Percentiles rank a stretch among this genome's conserved stretches.
These are phyloP conservation scores for Ataeniobius toweri DNA, from an alignment of 2,797 vertebrate species.

Conservation along the genomic window DNA sequence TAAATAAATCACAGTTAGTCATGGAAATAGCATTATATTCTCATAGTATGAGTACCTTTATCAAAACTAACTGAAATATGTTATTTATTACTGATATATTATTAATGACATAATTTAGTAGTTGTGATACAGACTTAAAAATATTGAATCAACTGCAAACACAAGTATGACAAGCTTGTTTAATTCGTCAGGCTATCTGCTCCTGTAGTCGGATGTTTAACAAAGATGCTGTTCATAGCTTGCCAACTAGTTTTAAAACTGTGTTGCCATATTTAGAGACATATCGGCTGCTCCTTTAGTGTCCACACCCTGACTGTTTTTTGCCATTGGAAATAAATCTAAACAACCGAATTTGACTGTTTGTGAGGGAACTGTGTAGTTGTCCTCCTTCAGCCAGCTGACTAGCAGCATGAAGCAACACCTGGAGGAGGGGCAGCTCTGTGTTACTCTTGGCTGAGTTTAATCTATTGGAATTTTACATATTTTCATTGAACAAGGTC, in stretches of 20 bases:
- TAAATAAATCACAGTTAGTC: too few species aligned
- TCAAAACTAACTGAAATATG: background rate
- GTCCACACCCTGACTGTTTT: background rate
- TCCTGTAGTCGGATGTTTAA: background rate
- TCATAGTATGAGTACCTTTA: background rate
- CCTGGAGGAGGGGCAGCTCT: background rate
- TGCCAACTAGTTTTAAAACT: background rate
- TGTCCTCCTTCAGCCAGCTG: background rate
- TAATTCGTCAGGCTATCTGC: background rate
- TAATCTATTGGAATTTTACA: background rate
- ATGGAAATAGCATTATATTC: too few species aligned
- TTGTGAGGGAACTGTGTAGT: background rate
- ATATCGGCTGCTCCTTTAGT: too few species aligned
- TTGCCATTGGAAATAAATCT: background rate
- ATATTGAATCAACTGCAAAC: background rate
- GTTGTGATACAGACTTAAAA: background rate
- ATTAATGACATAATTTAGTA: background rate
- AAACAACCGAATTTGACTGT: background rate
- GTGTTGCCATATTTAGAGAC: background rate
- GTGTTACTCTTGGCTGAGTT: background rate
- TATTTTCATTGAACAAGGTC: background rate
- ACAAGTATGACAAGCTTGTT: background rate
- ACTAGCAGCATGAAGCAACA: background rate
- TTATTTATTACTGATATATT: background rate
- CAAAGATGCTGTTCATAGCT: background rate